Base-by-base conservation (phyloP, 2,888 invertebrate genomes). In the Cryptocephalus moraei region DNA sequence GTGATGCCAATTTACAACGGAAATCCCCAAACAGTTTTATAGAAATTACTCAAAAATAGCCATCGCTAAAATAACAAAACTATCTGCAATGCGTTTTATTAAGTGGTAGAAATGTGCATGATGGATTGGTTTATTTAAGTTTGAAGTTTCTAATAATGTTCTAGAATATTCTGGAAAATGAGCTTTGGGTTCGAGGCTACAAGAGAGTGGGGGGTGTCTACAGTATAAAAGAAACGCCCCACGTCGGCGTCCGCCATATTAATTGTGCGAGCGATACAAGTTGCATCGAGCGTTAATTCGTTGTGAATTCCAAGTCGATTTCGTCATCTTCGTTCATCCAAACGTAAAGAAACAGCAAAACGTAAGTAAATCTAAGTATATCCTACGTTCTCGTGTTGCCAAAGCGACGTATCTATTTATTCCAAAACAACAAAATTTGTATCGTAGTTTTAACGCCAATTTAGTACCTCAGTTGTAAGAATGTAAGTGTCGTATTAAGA, bases 131-230 rank as follows among this genome's bases (percentile, higher is more conserved):
- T 39, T 39, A n/a, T 12, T 2, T 9, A 12, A 12, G 4, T n/a
- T 31, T 6, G 40, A 9, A n/a, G n/a, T 14, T 10, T 40, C n/a
- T 31, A 22, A 12, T 9, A 2, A 9, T 10, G 1, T 40, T 9
- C 9, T 6, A 9, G 6, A 10, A 40, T 6, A 31, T 40, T 40
- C 31, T 31, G 13, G 31, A 40, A 22, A 9, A 12, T 31, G 40
- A 4, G 13, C 31, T 40, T 40, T 40, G 40, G 40, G 40, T 40
- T 40, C 40, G 40, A 40, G 40, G n/a, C 13, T 40, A 40, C 40
- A 13, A 40, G 8, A 32, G 40, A 40, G 40, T 40, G 40, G 40
- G 40, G 40, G 40, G 31, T 40, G 40, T 12, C 40, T 10, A 40
- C 3, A 4, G n/a, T 40, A 40, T 40, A 40, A 40, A 40, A 40